Conservation (phyloP, 2,888 invertebrate genomes). For the Argyresthia albistria region DNA sequence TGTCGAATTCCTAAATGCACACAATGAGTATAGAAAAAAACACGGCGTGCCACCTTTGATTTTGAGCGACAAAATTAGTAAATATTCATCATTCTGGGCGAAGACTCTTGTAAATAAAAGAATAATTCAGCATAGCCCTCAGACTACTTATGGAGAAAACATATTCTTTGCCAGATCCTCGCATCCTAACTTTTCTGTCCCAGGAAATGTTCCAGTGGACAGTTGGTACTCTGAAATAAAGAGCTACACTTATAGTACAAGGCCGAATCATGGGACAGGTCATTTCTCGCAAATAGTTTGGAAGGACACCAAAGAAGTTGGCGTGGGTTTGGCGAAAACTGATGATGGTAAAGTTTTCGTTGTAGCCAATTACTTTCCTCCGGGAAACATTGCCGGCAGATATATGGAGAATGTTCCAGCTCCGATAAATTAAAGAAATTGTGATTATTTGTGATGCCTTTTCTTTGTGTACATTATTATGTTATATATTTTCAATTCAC, state of each 20-base stretch:
- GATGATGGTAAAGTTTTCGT: conserved; percentile 85
- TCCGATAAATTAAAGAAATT: conserved; percentile 29
- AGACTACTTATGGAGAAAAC: conserved; percentile 87
- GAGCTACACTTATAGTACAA: conserved; percentile 75
- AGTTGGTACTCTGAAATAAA: conserved; percentile 86
- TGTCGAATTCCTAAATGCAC: conserved; percentile 82
- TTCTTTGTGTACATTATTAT: no score
- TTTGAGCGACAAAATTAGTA: conserved; percentile 75
- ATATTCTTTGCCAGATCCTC: conserved; percentile 84
- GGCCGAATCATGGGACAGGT: conserved; percentile 79
- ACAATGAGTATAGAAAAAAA: conserved; percentile 78
- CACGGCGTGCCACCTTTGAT: conserved; percentile 79
- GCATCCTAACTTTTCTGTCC: conserved; percentile 76
- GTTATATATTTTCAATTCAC: no score
- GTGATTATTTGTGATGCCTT: conserved; percentile 4
- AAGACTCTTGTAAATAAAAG: conserved; percentile 75
- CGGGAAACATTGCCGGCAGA: conserved; percentile 87
- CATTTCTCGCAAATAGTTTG: conserved; percentile 91
- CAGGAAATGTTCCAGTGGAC: conserved; percentile 81
- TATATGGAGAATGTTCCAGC: conserved; percentile 83
- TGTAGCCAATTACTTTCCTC: conserved; percentile 92
- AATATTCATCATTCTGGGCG: conserved; percentile 82
- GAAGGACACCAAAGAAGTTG: conserved; percentile 81
- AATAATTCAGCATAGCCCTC: conserved; percentile 80
- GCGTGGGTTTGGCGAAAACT: conserved; percentile 81